These are phyloP conservation scores for Ditylenchus dipsaci DNA, from an alignment of 1,140 invertebrate species.

Conservation along the genomic window DNA sequence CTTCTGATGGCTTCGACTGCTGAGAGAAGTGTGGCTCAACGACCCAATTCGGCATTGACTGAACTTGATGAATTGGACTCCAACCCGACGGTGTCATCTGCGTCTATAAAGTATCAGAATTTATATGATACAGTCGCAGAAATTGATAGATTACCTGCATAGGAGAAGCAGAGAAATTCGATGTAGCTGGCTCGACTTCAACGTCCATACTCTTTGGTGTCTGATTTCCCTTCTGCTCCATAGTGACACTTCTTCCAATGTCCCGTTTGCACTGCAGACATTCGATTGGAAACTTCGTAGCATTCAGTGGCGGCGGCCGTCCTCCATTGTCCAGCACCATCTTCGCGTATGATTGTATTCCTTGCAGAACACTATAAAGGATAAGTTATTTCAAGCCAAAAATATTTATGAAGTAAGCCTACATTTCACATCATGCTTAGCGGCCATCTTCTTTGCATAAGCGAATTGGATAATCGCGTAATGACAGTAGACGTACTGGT, in stretches of 20 bases:
- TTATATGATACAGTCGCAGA: too few species aligned
- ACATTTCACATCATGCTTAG: conserved; percentile 6
- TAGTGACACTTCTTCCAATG: neutral
- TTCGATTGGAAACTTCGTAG: neutral
- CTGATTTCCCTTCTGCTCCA: neutral
- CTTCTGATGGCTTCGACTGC: too few species aligned
- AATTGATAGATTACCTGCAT: too few species aligned
- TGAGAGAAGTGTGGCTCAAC: too few species aligned
- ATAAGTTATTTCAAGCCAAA: neutral
- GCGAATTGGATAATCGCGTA: neutral
- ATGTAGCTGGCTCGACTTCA: too few species aligned
- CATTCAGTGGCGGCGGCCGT: neutral
- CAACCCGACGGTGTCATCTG: neutral
- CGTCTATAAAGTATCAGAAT: too few species aligned
- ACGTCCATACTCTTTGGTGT: neutral
- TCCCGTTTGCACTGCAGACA: neutral
- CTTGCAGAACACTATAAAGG: neutral
- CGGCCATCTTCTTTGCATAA: conserved; percentile 3
- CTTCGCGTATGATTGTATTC: conserved; percentile 1
- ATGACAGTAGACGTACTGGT: conserved; percentile 35
- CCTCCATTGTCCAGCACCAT: conserved; percentile 6
- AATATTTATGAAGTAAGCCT: neutral
- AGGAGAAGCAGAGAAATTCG: too few species aligned
- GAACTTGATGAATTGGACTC: too few species aligned
- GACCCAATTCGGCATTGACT: too few species aligned